Base-by-base conservation (phyloP, 2,113 vertebrate species). In the Chroicocephalus ridibundus region DNA sequence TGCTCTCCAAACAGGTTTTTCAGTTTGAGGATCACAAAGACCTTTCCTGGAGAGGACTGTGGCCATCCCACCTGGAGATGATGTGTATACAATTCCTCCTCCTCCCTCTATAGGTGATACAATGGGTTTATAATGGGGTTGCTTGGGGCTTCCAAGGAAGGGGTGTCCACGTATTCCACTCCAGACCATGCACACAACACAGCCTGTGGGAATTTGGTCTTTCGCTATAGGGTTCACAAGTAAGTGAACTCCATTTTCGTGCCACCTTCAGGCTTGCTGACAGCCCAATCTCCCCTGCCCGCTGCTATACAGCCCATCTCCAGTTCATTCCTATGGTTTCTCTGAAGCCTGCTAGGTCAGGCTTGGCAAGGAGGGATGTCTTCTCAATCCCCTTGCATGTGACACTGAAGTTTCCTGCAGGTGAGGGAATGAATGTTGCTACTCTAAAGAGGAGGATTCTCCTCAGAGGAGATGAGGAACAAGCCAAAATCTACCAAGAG, bases 171-270 rank as follows among this genome's bases (percentile, higher is more conserved):
- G 1, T 57, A 8, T 79, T 75, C 36, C 24, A 22, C 5, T 1
- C 0, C 13, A 31, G 61, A 60, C 11, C 15, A 3, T 10, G 15
- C 15, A 70, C 27, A 32, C 46, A 68, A 2, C 0, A 1, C 6
- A 34, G 38, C 36, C 54, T 34, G 5, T 74, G 38, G 31, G 15
- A 54, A 66, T 78, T 20, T 78, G 31, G 5, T 46, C 38, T 66
- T 84, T 66, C 16, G 32, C 5, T 2, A 18, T 10, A 69, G 46
- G 44, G 11, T 31, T 86, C 80, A 36, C 36, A 42, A 51, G 22
- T 9, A 27, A 19, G 15, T n/a, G 42, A 77, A 20, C 3, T 65
- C 49, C 34, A 24, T 78, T 66, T 78, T 16, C 11, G 11, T 46
- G 61, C 27, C 27, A 25, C 31, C 16, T 84, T 47, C 51, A 54